A percentile compares a stretch with the other conserved stretches of the same genome.
phyloP scores from a whole-genome alignment of 2,797 vertebrate genomes.

The Sandelia bainsii region DNA sequence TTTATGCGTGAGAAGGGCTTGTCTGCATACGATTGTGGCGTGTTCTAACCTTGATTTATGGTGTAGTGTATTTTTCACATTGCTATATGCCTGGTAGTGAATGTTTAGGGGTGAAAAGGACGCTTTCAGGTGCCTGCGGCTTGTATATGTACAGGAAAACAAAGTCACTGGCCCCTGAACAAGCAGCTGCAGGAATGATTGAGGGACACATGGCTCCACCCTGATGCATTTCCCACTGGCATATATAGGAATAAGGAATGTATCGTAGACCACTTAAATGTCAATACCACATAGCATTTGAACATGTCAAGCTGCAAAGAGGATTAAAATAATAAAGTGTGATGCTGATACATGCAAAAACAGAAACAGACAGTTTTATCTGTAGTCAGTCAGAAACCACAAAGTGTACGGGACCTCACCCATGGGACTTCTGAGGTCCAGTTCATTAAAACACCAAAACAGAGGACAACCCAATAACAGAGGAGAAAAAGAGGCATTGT shows the following conservation, averaged over 20 bases:
- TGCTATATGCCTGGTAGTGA: slow-evolving; percentile 46
- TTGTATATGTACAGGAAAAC: slow-evolving; percentile 63
- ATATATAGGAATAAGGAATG: slow-evolving; percentile 63
- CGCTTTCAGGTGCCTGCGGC: slow-evolving; percentile 74
- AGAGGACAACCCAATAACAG: slow-evolving; percentile 21
- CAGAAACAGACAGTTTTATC: background rate
- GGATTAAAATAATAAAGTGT: slow-evolving; percentile 38
- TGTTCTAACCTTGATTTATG: slow-evolving; percentile 78
- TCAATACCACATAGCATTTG: slow-evolving; percentile 56
- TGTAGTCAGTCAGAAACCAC: slow-evolving; percentile 12
- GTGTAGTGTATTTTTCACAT: slow-evolving; percentile 54
- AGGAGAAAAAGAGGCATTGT: slow-evolving; percentile 5
- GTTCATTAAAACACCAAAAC: slow-evolving; percentile 11
- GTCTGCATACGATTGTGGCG: slow-evolving; percentile 65
- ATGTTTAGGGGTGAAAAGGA: slow-evolving; percentile 77
- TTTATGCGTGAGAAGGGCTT: slow-evolving; percentile 76
- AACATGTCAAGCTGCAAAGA: slow-evolving; percentile 41
- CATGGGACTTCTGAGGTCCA: slow-evolving; percentile 8
- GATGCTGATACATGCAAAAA: slow-evolving; percentile 13
- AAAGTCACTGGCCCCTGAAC: slow-evolving; percentile 67
- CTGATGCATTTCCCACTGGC: slow-evolving; percentile 60
- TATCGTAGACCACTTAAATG: slow-evolving; percentile 58
- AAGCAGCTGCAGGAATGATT: slow-evolving; percentile 81
- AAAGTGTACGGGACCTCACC: background rate
- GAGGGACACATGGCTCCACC: slow-evolving; percentile 73